Base-by-base conservation (phyloP, 2,113 vertebrate species). In the Phalacrocorax pelagicus region DNA sequence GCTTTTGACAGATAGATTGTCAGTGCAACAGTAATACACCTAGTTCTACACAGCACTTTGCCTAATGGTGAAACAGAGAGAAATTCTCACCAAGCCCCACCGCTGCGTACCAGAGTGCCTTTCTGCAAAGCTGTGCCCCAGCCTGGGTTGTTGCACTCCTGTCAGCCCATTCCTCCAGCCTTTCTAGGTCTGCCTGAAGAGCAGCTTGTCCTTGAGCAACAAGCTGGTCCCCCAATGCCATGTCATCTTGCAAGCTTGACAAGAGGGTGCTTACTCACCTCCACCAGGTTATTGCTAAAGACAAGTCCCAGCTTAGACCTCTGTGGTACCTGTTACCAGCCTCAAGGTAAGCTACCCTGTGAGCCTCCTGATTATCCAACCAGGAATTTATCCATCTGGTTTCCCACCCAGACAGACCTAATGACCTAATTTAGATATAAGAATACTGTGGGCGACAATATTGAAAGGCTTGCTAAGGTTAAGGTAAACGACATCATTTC, bases 161-260 rank as follows among this genome's bases (percentile, higher is more conserved):
- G 20, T 47, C 2, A 4, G 52, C 17, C 34, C 19, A 3, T n/a
- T 82, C 38, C 38, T 72, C 26, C 52, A 86, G 52, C 47, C 30
- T 82, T 87, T 85, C 22, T n/a, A 63, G 24, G 44, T 72, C n/a
- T 14, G 6, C 36, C 38, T 55, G 38, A 36, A 36, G 1, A 8
- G 57, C 38, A 70, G 16, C 8, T 13, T 75, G 38, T 55, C 52
- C 47, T 63, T 46, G 47, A 67, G 52, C 27, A 69, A 21, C 11
- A 3, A 1, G 9, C 36, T 88, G 40, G 18, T 78, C 27, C 15
- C 26, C 4, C 20, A 21, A 0, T 2, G 21, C 44, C 18, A 2
- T 8, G 4, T 30, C 32, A 44, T 27, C 59, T 62, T 66, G 47
- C 82, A 40, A 52, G 54, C 21, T 9, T 49, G 27, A 17, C 61